Evolutionary conservation across 2,888 invertebrate species (phyloP), one percentile per base, ranked within the genome.

Genomic region (Galeopsomyia nigrocyanea): DNA sequence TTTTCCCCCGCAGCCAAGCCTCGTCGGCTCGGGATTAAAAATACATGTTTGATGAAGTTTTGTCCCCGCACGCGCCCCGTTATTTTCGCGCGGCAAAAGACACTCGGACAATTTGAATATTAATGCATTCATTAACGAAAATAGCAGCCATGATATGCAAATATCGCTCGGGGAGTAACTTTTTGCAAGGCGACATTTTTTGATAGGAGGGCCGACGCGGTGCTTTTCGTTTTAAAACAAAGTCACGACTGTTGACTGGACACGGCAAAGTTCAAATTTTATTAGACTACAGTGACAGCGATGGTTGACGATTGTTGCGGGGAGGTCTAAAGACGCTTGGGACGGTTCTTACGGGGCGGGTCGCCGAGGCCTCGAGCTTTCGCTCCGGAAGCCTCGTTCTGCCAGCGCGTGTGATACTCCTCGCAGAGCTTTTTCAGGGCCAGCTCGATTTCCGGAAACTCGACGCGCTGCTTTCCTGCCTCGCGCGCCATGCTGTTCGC

Each of bases 391-490:
- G 47, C 46, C 63, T 67, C 57, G 65, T 19, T 16, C n/a, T 49
- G 2, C 75, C 75, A 75, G 0, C 67, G 73, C 16, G 68, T 50
- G 55, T 73, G 75, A 21, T 75, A 75, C 16, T 69, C 66, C 49
- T 80, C 76, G 76, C 84, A 84, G 51, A 86, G 82, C 67, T 77
- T 82, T 75, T 79, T 80, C 73, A 86, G 77, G 47, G 84, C 84
- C 71, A 74, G 78, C 77, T 85, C 84, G 71, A 85, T 77, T 71
- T 86, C 85, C 67, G 80, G 77, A 53, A 78, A 76, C 60, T 82
- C 82, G 69, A 84, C 80, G 75, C 79, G 77, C 64, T 75, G 78
- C 73, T 83, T 85, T 47, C 83, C 85, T 66, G 82, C 79, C 60
- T 68, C 72, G 73, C 79, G 79, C 66, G 84, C 83, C 76, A 84